Percentiles rank a stretch among this genome's conserved stretches.
phyloP scores from a whole-genome alignment of 2,888 invertebrate genomes.

The Melangyna quadrimaculata region DNA sequence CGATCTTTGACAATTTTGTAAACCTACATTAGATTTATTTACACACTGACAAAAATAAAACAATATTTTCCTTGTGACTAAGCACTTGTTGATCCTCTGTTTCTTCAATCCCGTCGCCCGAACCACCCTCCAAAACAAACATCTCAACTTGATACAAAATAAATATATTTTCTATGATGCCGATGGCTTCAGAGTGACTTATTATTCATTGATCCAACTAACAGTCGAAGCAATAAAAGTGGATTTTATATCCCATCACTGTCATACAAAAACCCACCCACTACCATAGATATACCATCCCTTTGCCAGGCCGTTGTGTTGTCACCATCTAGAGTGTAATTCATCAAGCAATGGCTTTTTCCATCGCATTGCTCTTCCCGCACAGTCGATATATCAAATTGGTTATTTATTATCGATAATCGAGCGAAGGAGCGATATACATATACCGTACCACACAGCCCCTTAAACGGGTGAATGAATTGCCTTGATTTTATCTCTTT shows the following conservation, averaged over 20 bases:
- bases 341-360: slow-evolving; percentile 50
- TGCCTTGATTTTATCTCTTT: neutral
- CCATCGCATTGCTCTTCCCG: neutral
- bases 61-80: slow-evolving; percentile 8
- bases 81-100: slow-evolving; percentile 51
- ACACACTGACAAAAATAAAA: slow-evolving; percentile 41
- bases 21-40: slow-evolving; percentile 13
- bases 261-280: slow-evolving; percentile 11
- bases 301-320: slow-evolving; percentile 1
- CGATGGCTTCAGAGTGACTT: slow-evolving; percentile 42
- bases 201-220: slow-evolving; percentile 64
- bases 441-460: neutral
- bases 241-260: slow-evolving; percentile 39
- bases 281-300: neutral
- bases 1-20: no score
- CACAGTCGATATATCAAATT: slow-evolving; percentile 40
- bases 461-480: slow-evolving; percentile 23
- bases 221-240: slow-evolving; percentile 54
- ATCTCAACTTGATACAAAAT: slow-evolving; percentile 35
- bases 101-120: neutral
- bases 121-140: neutral
- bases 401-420: slow-evolving; percentile 65
- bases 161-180: slow-evolving; percentile 38
- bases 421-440: slow-evolving; percentile 35
- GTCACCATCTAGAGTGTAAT: slow-evolving; percentile 47